Evolutionary conservation across 2,888 invertebrate species (phyloP), one percentile per base, ranked within the genome.

Genomic region (Agonopterix arenella): DNA sequence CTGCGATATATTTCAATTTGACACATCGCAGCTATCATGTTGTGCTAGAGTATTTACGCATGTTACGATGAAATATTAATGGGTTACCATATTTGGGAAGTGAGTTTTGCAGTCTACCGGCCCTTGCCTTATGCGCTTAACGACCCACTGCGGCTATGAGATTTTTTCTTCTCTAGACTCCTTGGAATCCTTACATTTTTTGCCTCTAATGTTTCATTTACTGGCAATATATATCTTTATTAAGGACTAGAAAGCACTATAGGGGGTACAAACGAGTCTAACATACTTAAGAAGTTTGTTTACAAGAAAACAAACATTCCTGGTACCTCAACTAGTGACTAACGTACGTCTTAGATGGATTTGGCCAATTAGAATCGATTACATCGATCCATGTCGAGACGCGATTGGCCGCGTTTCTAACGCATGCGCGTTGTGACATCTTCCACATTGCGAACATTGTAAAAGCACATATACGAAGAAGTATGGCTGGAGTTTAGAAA

Each of bases 311-410:
- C 76, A 77, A 77, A 77, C 66, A 69, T 70, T 11, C 43, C 28
- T 11, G 45, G 47, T 46, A 45, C 45, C 51, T 50, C 46, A 50
- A 46, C 63, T 52, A 62, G 64, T 70, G 64, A 67, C 67, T 70
- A 73, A 74, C 74, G 71, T 68, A 72, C 69, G 71, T 68, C 62
- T 52, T 64, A 64, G 68, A 78, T 76, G 71, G 71, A 75, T 82
- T 81, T 72, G 70, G 67, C 76, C 76, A 82, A 83, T 84, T 80
- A 81, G 77, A 74, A 74, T 73, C 72, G 58, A 79, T 79, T 75
- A 72, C 70, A 65, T 62, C 59, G 61, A 62, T 59, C 60, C 63
- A 65, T 67, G 58, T 67, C 59, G 53, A 57, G 57, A 54, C 57
- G 58, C 55, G 52, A 44, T 47, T 58, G 64, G 54, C 58, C 54